Percentiles rank a stretch among this genome's conserved stretches.
These are phyloP conservation scores for Drosophila watanabei DNA, from an alignment of 1,140 invertebrate species.

Conservation along the genomic window DNA sequence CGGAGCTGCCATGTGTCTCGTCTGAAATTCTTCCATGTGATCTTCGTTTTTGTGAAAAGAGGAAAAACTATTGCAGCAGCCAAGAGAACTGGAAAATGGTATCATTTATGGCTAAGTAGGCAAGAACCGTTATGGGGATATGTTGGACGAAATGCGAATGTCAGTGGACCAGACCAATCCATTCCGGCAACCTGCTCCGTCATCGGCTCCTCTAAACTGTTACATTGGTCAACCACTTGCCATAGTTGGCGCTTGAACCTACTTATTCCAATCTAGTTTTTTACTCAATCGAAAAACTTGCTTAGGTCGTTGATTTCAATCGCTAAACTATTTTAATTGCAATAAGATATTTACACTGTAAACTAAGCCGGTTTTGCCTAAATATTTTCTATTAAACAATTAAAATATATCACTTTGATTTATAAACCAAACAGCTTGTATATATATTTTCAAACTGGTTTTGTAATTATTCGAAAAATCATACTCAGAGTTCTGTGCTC, in stretches of 20 bases:
- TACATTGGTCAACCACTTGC: conserved; percentile 26
- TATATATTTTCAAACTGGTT: background rate
- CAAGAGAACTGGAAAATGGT: conserved; percentile 31
- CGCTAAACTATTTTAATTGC: conserved; percentile 31
- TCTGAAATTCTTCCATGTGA: conserved; percentile 10
- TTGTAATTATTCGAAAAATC: background rate
- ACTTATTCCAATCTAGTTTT: conserved; percentile 44
- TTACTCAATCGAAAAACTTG: conserved; percentile 15
- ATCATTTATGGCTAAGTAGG: conserved; percentile 41
- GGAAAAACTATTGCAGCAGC: background rate
- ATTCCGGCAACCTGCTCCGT: conserved; percentile 20
- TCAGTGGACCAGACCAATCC: conserved; percentile 28
- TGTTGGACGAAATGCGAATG: conserved; percentile 20
- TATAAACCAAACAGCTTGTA: too few relatives aligned
- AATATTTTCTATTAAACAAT: background rate
- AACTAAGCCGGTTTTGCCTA: background rate
- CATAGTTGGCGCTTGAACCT: conserved; percentile 22
- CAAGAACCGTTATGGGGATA: conserved; percentile 31
- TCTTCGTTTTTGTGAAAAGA: conserved; percentile 1
- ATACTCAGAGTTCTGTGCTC: background rate
- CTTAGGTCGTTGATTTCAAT: conserved; percentile 13
- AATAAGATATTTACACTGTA: conserved; percentile 5
- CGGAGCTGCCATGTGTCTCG: conserved; percentile 11
- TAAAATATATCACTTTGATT: background rate
- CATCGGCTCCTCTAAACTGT: conserved; percentile 1